Base-by-base conservation (phyloP, 92 coral and sea anemone genomes). In the Galaxea fascicularis region DNA sequence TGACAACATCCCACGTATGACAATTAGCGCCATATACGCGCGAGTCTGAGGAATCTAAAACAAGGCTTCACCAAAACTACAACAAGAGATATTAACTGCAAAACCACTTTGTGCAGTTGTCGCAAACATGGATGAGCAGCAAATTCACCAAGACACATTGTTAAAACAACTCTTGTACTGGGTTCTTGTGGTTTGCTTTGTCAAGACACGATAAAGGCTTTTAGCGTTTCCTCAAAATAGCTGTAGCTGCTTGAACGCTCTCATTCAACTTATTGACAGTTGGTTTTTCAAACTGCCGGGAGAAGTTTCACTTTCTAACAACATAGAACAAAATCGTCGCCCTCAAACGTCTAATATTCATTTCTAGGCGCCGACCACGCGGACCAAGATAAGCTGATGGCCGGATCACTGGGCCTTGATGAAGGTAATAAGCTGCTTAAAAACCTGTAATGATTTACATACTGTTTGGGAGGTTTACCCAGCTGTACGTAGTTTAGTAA, bases 311-410 rank as follows among this genome's bases (percentile, higher is more conserved):
- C 78, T 82, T 70, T 82, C 77, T 45, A 71, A 45, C 21, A 17
- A 56, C 17, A n/a, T n/a, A n/a, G n/a, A 35, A 35, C 41, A 35
- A 20, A 28, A 27, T 3, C 39, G 66, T 47, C 59, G 15, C 64
- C 69, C 16, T 39, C 57, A 70, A 71, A 46, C 56, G 67, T 45
- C 27, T 30, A 22, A 47, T 70, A 35, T 44, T 62, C 13, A 41
- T 28, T 66, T 79, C 65, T 46, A 82, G 86, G 86, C 54, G 78
- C 77, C 68, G 86, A 82, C 58, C 67, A 71, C 78, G 65, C 86
- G 16, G 86, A 82, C 28, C 86, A 70, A 39, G 78, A 71, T 47
- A 71, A 72, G 41, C 56, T 71, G 1, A 39, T 59, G 78, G 70
- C 86, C 24, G 86, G 69, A 4, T 71, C 86, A 27, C 78, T 71